Evolutionary conservation across 2,888 invertebrate species (phyloP), one percentile per base, ranked within the genome.

Genomic region (Andrena haemorrhoa): DNA sequence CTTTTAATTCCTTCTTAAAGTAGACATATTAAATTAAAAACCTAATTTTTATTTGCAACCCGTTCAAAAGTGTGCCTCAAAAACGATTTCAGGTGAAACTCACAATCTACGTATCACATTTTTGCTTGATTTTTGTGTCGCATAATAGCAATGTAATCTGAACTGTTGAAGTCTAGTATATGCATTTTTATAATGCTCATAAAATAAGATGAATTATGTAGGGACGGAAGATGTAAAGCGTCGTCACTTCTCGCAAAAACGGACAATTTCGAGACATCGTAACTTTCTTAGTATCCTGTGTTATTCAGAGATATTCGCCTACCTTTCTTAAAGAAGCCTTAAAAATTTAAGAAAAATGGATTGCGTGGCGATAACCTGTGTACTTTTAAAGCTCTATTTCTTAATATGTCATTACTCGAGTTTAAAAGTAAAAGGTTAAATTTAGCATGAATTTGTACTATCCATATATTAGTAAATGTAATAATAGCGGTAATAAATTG

Each of bases 241-340:
- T 12, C 20, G 16, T 29, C 60, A 29, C 60, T 60, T 60, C 60
- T 12, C 31, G 60, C 60, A 16, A 29, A 29, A 60, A 29, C 16
- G 60, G 60, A 60, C 60, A 60, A 60, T 60, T 60, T 29, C 29
- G 29, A 60, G 29, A 60, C 20, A 31, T 60, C 60, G 60, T 60
- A 60, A 60, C 60, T 60, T 60, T 60, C 60, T n/a, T 60, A 60
- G 12, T 60, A 29, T 29, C 60, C 60, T 20, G 6, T 60, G 60
- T 60, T 77, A 68, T 51, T 70, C 16, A 47, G 4, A 60, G 26
- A 31, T 60, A 56, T 56, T 3, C 26, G 23, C 23, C 12, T 12
- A 56, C 23, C 4, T 56, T 12, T 56, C 12, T 56, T 4, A 56
- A 56, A 23, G 56, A 56, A 20, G 56, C 23, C 12, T 26, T 56